These are phyloP conservation scores for Parasteatoda lunata DNA, from an alignment of 2,888 invertebrate genomes.

Conservation along the genomic window DNA sequence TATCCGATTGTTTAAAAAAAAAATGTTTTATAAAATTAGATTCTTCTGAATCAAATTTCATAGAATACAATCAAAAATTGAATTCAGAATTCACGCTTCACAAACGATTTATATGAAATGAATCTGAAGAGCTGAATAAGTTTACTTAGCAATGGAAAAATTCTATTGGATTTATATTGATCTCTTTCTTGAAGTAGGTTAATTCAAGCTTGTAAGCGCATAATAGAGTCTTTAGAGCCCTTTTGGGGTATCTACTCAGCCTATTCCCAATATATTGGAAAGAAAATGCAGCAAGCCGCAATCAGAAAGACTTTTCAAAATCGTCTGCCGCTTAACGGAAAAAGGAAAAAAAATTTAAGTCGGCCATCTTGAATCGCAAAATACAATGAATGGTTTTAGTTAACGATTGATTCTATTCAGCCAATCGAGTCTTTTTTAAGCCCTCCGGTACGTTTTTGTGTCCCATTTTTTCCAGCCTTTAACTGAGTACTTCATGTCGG, in stretches of 20 bases:
- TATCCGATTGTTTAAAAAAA: too few species aligned
- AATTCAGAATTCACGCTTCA: constrained; percentile 30
- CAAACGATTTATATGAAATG: constrained; percentile 20
- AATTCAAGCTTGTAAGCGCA: constrained; percentile 57
- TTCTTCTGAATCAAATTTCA: neutral
- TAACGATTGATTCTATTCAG: constrained; percentile 53
- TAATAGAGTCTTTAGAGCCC: constrained; percentile 57
- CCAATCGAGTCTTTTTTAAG: constrained; percentile 35
- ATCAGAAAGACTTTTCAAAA: constrained; percentile 23
- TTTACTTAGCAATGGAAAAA: constrained; percentile 28
- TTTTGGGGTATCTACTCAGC: constrained; percentile 15
- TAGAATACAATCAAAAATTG: neutral
- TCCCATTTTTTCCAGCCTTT: constrained; percentile 24
- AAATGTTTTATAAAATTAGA: neutral
- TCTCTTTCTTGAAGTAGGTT: constrained; percentile 35
- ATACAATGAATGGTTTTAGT: constrained; percentile 63
- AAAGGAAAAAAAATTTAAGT: constrained; percentile 12
- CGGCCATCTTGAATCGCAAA: constrained; percentile 54
- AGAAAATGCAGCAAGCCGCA: constrained; percentile 23
- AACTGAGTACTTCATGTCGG: constrained; percentile 56
- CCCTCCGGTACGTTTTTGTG: constrained; percentile 21
- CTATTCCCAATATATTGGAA: constrained; percentile 48
- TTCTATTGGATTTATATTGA: constrained; percentile 37
- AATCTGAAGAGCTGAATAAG: constrained; percentile 13
- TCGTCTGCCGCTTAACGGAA: constrained; percentile 2